Evolutionary conservation across 2,797 vertebrate species (phyloP), one percentile per base, ranked within the genome.

Genomic region (Gallinago nigripennis): DNA sequence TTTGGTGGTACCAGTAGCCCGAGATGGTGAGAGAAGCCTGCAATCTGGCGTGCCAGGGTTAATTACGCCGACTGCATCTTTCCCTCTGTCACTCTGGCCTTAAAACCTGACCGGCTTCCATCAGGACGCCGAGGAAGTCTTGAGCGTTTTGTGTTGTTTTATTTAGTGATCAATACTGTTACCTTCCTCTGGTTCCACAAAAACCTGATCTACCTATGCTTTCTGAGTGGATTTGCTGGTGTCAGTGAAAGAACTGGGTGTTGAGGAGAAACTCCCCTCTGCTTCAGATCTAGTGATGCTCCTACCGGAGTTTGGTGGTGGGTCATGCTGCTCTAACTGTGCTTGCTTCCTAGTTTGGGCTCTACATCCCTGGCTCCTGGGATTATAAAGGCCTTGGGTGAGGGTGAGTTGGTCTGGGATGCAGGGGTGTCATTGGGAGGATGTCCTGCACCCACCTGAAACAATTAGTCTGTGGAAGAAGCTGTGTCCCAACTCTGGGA

Each of bases 241-340:
- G 6, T 2, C 33, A 21, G 73, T 81, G 46, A 9, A 66, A 86
- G 24, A 23, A 46, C 9, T 28, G 71, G 24, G 6, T 58, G 80
- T 51, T 41, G 72, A 77, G 50, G 68, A 73, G 76, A 28, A 68
- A 31, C 8, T 51, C 16, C 11, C 10, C 28, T 56, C 25, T 80
- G n/a, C 27, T 82, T 43, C 10, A 4, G 68, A 8, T 23, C 24
- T 56, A 17, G 31, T 58, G 2, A 0, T 0, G 0, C 18, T 81
- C 46, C 69, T 90, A 4, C 48, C 35, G 33, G 69, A 46, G 14
- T 64, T 33, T 41, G 30, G 64, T 60, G 35, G 23, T 61, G 66
- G 71, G 27, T 80, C 6, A 0, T 7, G 0, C 24, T 39, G 64
- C 77, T 63, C 43, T 82, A 4, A 21, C 39, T 43, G 30, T 21